A percentile compares a stretch with the other conserved stretches of the same genome.
Evolutionary conservation across 2,113 vertebrate species (phyloP).

Genomic region (Labrus mixtus): DNA sequence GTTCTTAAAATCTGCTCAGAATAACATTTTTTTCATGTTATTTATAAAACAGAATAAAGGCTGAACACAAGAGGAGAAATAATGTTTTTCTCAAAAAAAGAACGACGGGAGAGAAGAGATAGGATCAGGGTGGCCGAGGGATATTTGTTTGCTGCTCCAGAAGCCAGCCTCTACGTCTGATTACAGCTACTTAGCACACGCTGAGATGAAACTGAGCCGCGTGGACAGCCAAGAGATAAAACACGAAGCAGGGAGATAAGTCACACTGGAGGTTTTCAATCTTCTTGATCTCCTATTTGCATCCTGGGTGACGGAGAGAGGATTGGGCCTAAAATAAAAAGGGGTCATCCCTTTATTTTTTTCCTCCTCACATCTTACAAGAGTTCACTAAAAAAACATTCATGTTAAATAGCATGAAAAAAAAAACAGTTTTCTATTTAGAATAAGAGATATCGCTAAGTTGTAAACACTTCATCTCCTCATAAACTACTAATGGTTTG

Average conservation of each 20-base stretch:
- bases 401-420: neutral
- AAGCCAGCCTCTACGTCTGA: constrained; percentile 46
- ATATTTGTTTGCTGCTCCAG: constrained; percentile 40
- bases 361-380: constrained; percentile 9
- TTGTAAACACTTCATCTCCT: constrained; percentile 27
- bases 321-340: constrained; percentile 47
- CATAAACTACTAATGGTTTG: constrained; percentile 36
- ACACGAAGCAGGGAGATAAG: constrained; percentile 41
- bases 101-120: constrained; percentile 6
- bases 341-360: constrained; percentile 17
- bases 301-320: constrained; percentile 40
- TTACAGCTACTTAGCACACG: constrained; percentile 50
- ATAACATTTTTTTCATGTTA: neutral
- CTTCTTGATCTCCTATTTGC: constrained; percentile 52
- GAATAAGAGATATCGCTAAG: constrained; percentile 3
- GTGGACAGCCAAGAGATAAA: constrained; percentile 55
- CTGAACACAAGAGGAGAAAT: neutral
- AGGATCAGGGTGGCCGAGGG: neutral
- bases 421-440: neutral
- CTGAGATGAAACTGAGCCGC: constrained; percentile 55
- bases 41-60: neutral
- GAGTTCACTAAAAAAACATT: constrained; percentile 6
- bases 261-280: constrained; percentile 41
- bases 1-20: neutral
- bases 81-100: neutral